phyloP scores from a whole-genome alignment of 2,113 vertebrate species.

The Paracanthobrama guichenoti region DNA sequence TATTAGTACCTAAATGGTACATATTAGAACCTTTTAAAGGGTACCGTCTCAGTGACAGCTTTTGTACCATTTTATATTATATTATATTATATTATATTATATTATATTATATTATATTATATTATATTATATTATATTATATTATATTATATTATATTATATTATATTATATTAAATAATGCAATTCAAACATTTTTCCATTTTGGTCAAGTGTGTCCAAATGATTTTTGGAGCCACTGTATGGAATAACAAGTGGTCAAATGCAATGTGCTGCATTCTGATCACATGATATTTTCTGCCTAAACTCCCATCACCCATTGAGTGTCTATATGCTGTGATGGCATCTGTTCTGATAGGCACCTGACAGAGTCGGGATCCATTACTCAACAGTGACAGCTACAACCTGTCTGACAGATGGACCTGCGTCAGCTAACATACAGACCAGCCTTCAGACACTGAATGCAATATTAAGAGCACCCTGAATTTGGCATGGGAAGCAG shows the following conservation, averaged over 20 bases:
- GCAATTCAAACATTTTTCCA: neutral
- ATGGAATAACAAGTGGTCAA: neutral
- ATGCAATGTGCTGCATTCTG: neutral
- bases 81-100: too few species aligned
- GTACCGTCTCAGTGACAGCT: too few species aligned
- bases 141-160: neutral
- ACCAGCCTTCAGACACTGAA: neutral
- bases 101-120: too few species aligned
- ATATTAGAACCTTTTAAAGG: too few species aligned
- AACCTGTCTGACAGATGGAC: slow-evolving; percentile 42
- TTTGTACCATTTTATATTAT: too few species aligned
- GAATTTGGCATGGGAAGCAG: neutral
- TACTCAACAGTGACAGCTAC: slow-evolving; percentile 23
- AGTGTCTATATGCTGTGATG: slow-evolving; percentile 3
- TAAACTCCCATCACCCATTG: neutral
- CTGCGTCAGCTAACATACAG: slow-evolving; percentile 17
- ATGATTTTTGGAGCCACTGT: neutral
- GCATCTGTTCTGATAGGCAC: slow-evolving; percentile 4
- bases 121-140: neutral
- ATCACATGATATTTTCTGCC: slow-evolving; percentile 15
- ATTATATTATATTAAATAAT: neutral
- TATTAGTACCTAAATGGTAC: too few species aligned
- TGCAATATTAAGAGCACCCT: neutral
- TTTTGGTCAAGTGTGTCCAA: neutral
- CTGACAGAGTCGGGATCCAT: slow-evolving; percentile 31